A percentile compares a stretch with the other conserved stretches of the same genome.
phyloP scores from a whole-genome alignment of 2,888 invertebrate genomes.

The Drosophila quinaria region DNA sequence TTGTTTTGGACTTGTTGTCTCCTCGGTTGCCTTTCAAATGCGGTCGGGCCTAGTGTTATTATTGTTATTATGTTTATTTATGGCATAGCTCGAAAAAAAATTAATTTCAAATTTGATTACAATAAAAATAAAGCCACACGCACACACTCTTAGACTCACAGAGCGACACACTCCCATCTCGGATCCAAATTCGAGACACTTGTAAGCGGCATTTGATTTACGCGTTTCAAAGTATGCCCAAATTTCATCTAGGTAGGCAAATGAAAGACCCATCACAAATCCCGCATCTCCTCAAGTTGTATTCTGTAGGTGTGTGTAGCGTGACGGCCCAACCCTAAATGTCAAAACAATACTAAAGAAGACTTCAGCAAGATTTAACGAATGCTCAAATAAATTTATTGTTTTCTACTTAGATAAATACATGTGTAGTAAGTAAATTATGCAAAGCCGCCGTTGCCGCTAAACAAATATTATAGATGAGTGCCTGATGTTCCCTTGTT shows the following conservation, averaged over 20 bases:
- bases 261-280: constrained; percentile 31
- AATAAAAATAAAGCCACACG: constrained; percentile 71
- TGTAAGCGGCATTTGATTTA: constrained; percentile 70
- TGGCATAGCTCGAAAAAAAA: constrained; percentile 65
- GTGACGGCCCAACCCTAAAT: constrained; percentile 59
- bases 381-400: constrained; percentile 63
- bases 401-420: constrained; percentile 66
- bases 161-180: constrained; percentile 8
- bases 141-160: constrained; percentile 13
- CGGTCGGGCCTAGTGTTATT: constrained; percentile 57
- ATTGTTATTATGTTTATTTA: constrained; percentile 76
- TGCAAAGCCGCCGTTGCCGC: constrained; percentile 54
- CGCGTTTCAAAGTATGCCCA: constrained; percentile 50
- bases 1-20: constrained; percentile 45
- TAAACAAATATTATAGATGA: constrained; percentile 48
- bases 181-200: constrained; percentile 48
- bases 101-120: constrained; percentile 80
- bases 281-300: constrained; percentile 7
- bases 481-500: constrained; percentile 12
- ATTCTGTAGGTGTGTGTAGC: constrained; percentile 22
- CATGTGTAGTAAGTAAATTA: constrained; percentile 43
- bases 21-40: constrained; percentile 31
- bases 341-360: constrained; percentile 38
- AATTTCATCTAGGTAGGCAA: constrained; percentile 43
- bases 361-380: constrained; percentile 32